phyloP scores from a whole-genome alignment of 2,797 vertebrate species.

The Mionectes olivaceus region DNA sequence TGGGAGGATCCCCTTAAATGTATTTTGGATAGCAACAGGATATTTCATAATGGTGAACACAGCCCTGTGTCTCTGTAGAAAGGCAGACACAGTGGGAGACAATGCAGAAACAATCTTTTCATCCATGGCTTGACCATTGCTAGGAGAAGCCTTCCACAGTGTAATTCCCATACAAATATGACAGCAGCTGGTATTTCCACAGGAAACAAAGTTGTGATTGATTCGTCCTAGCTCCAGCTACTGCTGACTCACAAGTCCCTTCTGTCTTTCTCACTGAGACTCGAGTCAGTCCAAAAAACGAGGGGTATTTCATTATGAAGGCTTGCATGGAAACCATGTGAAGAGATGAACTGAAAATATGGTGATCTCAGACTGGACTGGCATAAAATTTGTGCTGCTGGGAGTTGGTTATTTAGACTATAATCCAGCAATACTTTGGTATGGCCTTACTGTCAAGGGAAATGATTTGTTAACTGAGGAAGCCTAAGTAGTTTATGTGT shows the following conservation, averaged over 20 bases:
- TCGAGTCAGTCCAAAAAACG: neutral
- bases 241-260: constrained; percentile 49
- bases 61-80: neutral
- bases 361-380: neutral
- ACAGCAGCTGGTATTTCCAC: constrained; percentile 52
- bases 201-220: neutral
- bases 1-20: neutral
- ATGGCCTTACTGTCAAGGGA: neutral
- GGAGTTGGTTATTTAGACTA: neutral
- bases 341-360: neutral
- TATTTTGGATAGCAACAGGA: neutral
- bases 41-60: neutral
- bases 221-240: neutral
- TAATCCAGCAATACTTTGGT: neutral
- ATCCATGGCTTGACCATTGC: neutral
- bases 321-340: neutral
- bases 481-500: neutral
- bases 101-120: neutral
- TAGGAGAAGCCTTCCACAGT: neutral
- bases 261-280: constrained; percentile 35
- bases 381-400: neutral
- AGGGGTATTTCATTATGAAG: neutral
- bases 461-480: neutral
- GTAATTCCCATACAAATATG: neutral
- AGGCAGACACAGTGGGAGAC: neutral